Percentiles rank a stretch among this genome's conserved stretches.
These are phyloP conservation scores for Steatocranus sp. DNA, from an alignment of 2,797 vertebrate species.

Conservation along the genomic window DNA sequence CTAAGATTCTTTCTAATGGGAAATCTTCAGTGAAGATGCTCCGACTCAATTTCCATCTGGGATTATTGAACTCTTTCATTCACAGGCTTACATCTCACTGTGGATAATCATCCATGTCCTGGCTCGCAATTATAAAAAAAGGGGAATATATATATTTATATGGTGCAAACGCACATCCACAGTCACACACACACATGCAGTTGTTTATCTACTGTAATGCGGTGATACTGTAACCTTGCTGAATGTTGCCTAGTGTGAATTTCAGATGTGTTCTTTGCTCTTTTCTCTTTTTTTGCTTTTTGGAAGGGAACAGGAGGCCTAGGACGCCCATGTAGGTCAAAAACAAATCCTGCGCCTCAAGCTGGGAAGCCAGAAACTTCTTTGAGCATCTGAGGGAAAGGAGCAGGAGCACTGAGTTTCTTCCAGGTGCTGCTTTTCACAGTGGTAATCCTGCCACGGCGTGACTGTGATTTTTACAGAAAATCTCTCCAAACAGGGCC, in stretches of 20 bases:
- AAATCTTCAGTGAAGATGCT: slow-evolving; percentile 46
- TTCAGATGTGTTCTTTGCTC: slow-evolving; percentile 34
- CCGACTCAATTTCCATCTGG: slow-evolving; percentile 45
- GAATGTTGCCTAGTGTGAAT: slow-evolving; percentile 36
- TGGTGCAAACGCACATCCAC: background rate
- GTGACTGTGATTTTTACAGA: slow-evolving; percentile 70
- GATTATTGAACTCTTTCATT: slow-evolving; percentile 59
- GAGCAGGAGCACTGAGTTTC: slow-evolving; percentile 57
- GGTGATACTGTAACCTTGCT: slow-evolving; percentile 43
- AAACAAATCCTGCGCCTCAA: slow-evolving; percentile 69
- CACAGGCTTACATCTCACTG: slow-evolving; percentile 43
- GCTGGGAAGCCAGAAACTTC: slow-evolving; percentile 67
- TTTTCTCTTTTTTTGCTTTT: slow-evolving; percentile 14
- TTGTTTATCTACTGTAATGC: slow-evolving; percentile 35
- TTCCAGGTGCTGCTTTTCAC: slow-evolving; percentile 73
- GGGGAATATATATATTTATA: slow-evolving; percentile 2
- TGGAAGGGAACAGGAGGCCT: slow-evolving; percentile 51
- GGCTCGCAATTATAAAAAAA: slow-evolving; percentile 21
- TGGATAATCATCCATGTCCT: slow-evolving; percentile 49
- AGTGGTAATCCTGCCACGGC: slow-evolving; percentile 69
- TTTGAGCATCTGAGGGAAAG: slow-evolving; percentile 62
- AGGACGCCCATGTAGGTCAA: slow-evolving; percentile 71
- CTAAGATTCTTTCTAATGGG: slow-evolving; percentile 61
- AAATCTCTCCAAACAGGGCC: slow-evolving; percentile 68
- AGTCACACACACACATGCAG: background rate